Base-by-base conservation (phyloP, 2,797 vertebrate species). In the Gymnoscopelus microlampas region DNA sequence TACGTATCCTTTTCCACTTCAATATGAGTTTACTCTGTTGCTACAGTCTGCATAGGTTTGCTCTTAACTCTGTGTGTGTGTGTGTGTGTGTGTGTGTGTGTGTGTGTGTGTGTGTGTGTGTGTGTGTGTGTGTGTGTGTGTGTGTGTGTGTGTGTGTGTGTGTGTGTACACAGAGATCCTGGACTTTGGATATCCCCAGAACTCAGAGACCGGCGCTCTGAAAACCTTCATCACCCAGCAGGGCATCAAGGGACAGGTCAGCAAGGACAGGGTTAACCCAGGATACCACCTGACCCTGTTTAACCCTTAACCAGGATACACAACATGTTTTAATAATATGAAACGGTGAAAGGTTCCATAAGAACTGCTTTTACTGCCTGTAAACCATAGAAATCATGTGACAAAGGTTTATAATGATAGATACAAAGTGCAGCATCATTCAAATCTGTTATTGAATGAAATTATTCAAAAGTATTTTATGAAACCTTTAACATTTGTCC, bases 201-300 rank as follows among this genome's bases (percentile, higher is more conserved):
- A 99, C 88, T 99, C 98, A 8, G 98, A 99, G 93, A 99, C 98
- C 0, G 98, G 98, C 19, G 97, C 98, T 1, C 92, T 99, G 92
- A 99, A 99, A 94, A 99, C 98, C 61, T 99, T 99, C 91, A 99
- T 99, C 91, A 99, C 98, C 73, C 98, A 99, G 79, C 98, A 99
- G 91, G 98, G 98, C 86, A 98, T 99, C 86, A 99, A 99, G 91
- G 97, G 97, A 90, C 98, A 99, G 96, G 98, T 98, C 35, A 39
- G 35, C 19, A 19, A 19, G 19, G 19, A 19, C 19, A 19, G 19
- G 19, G 19, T 19, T 19, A 19, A 19, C 19, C 19, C 19, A 19
- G 19, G 19, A 19, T 19, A 5, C 32, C 35, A 39, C 1, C 7
- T 44, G 39, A 44, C 39, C 26, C 26, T 4, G 26, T 29, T 29